A percentile compares a stretch with the other conserved stretches of the same genome.
Conservation (phyloP, 1,140 invertebrate genomes). For the Trypoxylus dichotomus region DNA sequence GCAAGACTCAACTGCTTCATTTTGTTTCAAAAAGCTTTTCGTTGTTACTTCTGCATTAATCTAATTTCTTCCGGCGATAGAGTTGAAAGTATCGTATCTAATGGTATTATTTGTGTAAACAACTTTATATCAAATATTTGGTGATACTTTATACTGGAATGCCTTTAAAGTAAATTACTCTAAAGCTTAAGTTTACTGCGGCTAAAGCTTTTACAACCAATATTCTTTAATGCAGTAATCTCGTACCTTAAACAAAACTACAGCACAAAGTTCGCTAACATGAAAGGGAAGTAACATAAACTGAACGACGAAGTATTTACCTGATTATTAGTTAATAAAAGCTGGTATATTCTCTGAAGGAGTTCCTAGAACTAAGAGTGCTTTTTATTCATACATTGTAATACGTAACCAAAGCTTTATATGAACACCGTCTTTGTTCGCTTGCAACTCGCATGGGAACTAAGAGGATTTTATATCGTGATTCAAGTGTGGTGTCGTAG, state of each 20-base stretch:
- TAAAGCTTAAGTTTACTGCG: neutral
- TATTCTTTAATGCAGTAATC: neutral
- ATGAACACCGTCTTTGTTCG: no score
- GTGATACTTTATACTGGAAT: neutral
- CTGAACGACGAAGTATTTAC: neutral
- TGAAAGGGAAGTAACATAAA: neutral
- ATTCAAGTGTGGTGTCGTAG: neutral
- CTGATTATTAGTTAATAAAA: neutral
- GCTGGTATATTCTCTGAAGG: neutral
- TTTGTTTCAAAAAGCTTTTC: no score
- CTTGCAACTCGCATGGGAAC: neutral
- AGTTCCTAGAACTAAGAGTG: neutral
- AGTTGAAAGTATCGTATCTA: no score
- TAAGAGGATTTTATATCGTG: neutral
- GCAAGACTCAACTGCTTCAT: no score
- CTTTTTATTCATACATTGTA: neutral
- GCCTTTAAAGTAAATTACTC: neutral
- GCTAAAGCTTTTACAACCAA: neutral
- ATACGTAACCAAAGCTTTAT: neutral
- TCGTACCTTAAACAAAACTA: neutral
- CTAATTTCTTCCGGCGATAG: no score
- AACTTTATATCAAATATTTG: neutral
- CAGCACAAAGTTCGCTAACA: neutral
- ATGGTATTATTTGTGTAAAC: neutral
- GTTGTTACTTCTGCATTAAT: no score